Percentiles rank a stretch among this genome's conserved stretches.
phyloP scores from a whole-genome alignment of 2,888 invertebrate genomes.

The Luperina nickerlii region DNA sequence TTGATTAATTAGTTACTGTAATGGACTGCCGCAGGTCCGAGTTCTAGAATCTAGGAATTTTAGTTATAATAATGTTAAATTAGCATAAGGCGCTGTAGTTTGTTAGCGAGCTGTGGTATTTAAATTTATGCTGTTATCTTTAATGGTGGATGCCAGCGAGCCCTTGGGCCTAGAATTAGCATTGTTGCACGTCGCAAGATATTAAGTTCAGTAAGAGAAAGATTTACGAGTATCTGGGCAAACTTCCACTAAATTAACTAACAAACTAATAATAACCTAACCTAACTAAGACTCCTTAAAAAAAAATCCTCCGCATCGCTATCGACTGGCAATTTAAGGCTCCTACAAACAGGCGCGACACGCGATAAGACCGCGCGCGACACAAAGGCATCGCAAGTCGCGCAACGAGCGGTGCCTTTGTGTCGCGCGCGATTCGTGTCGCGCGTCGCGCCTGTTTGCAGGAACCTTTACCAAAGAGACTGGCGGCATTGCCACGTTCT shows the following conservation, averaged over 20 bases:
- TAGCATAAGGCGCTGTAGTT: slow-evolving; percentile 13
- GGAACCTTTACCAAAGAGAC: background rate
- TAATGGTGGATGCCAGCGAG: slow-evolving; percentile 18
- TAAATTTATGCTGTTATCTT: slow-evolving; percentile 47
- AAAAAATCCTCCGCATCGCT: background rate
- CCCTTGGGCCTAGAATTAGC: slow-evolving; percentile 21
- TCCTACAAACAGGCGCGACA: too few relatives aligned
- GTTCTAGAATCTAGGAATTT: slow-evolving; percentile 50
- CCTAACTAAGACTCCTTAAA: too few relatives aligned
- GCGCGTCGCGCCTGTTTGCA: too few relatives aligned
- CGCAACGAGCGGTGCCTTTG: too few relatives aligned
- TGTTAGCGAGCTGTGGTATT: slow-evolving; percentile 33
- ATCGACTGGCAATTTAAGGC: background rate
- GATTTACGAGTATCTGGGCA: background rate
- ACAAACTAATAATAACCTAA: too few relatives aligned
- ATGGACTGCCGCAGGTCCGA: slow-evolving; percentile 45
- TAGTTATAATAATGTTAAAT: slow-evolving; percentile 46
- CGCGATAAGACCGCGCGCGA: too few relatives aligned
- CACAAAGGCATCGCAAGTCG: too few relatives aligned
- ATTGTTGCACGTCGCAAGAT: slow-evolving; percentile 13
- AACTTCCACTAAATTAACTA: background rate
- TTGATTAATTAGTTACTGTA: slow-evolving; percentile 65
- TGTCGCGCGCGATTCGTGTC: too few relatives aligned
- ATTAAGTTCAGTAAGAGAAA: background rate
- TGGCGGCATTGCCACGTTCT: background rate